Evolutionary conservation across 2,888 invertebrate species (phyloP).

Genomic region (Elaeidobius kamerunicus): DNA sequence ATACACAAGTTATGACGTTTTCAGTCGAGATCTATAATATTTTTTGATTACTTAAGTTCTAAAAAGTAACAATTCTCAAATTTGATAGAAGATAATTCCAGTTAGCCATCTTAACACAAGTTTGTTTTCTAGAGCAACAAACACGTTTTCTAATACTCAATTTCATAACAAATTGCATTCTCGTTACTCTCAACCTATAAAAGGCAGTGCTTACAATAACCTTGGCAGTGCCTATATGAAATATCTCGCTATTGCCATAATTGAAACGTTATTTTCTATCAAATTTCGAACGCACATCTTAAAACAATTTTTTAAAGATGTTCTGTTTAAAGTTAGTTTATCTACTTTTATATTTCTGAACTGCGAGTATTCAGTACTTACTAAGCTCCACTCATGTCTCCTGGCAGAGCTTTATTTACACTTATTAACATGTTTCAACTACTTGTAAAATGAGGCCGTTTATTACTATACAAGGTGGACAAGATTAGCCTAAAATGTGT

Average conservation of each 20-base stretch:
- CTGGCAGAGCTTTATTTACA: constrained; percentile 19
- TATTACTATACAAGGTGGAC: constrained; percentile 9
- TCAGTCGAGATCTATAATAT: constrained; percentile 16
- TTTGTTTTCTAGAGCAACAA: too few species aligned
- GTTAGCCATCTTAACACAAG: too few species aligned
- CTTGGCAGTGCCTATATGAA: too few species aligned
- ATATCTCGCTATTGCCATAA: too few species aligned
- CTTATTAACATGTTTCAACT: constrained; percentile 25
- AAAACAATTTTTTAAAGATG: not conserved
- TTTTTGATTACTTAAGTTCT: constrained; percentile 4
- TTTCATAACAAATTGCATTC: too few species aligned
- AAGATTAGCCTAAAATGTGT: not conserved
- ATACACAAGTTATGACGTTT: constrained; percentile 10
- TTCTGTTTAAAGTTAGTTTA: constrained; percentile 10
- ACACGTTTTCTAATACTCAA: too few species aligned
- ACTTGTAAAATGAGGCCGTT: constrained; percentile 22
- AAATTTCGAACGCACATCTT: not conserved
- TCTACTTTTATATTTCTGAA: constrained; percentile 13
- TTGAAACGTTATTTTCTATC: too few species aligned
- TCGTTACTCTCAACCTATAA: too few species aligned
- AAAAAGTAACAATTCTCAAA: too few species aligned
- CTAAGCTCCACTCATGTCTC: constrained; percentile 6
- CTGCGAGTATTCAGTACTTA: constrained; percentile 19
- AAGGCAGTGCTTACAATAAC: too few species aligned
- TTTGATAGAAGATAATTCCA: not conserved